Evolutionary conservation across 2,113 vertebrate species (phyloP).

Genomic region (Petrocephalus zakoni): DNA sequence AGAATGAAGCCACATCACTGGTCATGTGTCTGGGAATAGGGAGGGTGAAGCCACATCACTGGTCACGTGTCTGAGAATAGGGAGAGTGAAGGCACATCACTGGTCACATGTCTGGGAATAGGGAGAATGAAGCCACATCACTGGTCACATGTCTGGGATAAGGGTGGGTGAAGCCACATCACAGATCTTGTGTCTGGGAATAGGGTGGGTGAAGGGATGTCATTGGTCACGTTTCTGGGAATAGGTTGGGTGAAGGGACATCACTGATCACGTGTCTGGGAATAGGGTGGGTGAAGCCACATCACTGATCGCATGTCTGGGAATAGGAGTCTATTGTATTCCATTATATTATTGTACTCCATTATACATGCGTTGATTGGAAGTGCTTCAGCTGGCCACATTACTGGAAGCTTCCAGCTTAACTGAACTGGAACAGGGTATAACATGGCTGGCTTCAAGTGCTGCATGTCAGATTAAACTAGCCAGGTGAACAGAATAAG

Average conservation of each 20-base stretch:
- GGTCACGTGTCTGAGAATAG: too few relatives aligned
- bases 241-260: not conserved
- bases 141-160: too few relatives aligned
- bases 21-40: too few relatives aligned
- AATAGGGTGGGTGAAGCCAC: not conserved
- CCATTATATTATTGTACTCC: not conserved
- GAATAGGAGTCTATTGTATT: not conserved
- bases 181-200: not conserved
- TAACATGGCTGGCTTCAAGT: conserved; percentile 7
- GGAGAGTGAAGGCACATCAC: too few relatives aligned
- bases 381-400: conserved; percentile 8
- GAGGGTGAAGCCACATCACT: too few relatives aligned
- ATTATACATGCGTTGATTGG: conserved; percentile 13
- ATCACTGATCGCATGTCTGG: not conserved
- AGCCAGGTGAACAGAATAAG: not conserved
- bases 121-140: too few relatives aligned
- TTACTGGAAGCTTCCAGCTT: conserved; percentile 6
- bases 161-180: too few relatives aligned
- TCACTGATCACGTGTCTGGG: not conserved
- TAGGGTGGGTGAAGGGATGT: not conserved
- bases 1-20: too few relatives aligned
- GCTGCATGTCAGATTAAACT: not conserved
- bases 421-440: conserved; percentile 20
- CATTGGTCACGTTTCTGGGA: not conserved
- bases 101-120: too few relatives aligned